These are phyloP conservation scores for Cherax quadricarinatus DNA, from an alignment of 1,140 invertebrate species.

Conservation along the genomic window DNA sequence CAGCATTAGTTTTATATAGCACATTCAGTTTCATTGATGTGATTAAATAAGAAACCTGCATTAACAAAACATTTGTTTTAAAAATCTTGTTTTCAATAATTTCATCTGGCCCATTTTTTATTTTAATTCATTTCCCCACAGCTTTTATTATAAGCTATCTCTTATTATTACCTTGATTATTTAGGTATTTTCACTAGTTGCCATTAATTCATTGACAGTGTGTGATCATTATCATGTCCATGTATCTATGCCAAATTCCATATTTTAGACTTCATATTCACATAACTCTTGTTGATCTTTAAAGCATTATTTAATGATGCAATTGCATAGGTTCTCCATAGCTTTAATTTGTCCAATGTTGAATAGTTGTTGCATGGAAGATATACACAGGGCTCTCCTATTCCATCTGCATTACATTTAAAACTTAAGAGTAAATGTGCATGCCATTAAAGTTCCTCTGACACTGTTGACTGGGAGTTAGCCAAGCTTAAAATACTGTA, in stretches of 20 bases:
- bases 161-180: neutral
- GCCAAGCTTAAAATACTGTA: too few relatives aligned
- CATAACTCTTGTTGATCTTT: slow-evolving; percentile 3
- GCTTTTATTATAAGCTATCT: neutral
- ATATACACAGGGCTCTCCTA: slow-evolving; percentile 46
- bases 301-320: neutral
- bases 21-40: too few relatives aligned
- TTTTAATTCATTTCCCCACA: too few relatives aligned
- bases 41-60: too few relatives aligned
- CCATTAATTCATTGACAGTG: neutral
- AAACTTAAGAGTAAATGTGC: neutral
- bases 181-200: neutral
- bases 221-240: neutral
- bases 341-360: neutral
- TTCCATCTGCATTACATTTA: neutral
- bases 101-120: too few relatives aligned
- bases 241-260: neutral
- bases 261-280: neutral
- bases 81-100: too few relatives aligned
- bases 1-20: too few relatives aligned
- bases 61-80: too few relatives aligned
- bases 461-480: neutral
- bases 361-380: slow-evolving; percentile 29
- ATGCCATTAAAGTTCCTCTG: slow-evolving; percentile 12
- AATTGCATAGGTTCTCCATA: neutral